Conservation (phyloP, 2,888 invertebrate species). For the Hymenopus coronatus region DNA sequence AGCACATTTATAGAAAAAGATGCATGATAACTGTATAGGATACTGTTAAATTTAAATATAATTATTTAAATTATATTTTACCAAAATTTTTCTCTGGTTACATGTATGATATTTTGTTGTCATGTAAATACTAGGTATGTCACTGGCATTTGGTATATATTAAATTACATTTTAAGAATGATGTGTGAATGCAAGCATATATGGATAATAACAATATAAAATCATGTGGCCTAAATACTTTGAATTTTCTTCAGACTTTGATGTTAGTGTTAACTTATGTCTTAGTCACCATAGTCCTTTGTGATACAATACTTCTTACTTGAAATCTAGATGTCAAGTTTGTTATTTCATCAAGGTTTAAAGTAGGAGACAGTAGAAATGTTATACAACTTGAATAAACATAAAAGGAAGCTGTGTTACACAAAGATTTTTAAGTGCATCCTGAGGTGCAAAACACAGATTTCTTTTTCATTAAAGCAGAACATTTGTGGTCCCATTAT, state of each 20-base stretch:
- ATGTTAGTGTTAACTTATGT: conserved; percentile 23
- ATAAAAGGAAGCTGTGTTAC: neutral
- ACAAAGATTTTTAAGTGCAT: neutral
- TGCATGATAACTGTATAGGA: too few relatives aligned
- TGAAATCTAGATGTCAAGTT: conserved; percentile 23
- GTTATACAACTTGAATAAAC: neutral
- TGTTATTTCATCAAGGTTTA: conserved; percentile 7
- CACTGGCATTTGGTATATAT: neutral
- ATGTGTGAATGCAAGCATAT: neutral
- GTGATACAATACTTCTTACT: conserved; percentile 23
- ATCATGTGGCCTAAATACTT: conserved; percentile 33
- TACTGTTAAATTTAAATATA: too few relatives aligned
- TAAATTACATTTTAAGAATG: neutral
- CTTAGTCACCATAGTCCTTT: conserved; percentile 21
- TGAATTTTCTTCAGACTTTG: conserved; percentile 27
- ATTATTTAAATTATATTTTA: too few relatives aligned
- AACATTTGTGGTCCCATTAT: neutral
- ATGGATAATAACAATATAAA: conserved; percentile 12
- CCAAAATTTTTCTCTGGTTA: too few relatives aligned
- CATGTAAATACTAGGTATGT: neutral
- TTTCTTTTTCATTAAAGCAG: neutral
- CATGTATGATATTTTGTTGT: too few relatives aligned
- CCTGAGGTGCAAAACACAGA: neutral
- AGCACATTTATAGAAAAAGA: too few relatives aligned
- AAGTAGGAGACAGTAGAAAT: neutral